Conservation (phyloP, 2,888 invertebrate genomes). For the Chydorus sphaericus region DNA sequence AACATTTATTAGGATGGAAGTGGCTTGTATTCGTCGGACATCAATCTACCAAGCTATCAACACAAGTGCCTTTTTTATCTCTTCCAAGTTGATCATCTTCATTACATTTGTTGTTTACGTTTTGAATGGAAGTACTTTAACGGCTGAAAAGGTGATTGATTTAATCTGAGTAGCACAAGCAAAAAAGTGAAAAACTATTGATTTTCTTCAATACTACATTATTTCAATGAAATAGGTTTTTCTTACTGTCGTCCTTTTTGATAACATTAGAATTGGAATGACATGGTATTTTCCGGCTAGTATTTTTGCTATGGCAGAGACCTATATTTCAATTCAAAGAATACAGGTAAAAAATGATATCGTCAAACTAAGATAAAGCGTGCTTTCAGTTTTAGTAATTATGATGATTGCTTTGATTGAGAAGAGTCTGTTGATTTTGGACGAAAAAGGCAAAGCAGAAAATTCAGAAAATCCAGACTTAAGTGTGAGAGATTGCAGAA, state of each 20-base stretch:
- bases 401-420: too few relatives aligned
- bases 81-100: slow-evolving; percentile 32
- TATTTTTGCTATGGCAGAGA: slow-evolving; percentile 65
- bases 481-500: too few relatives aligned
- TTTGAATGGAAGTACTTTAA: slow-evolving; percentile 26
- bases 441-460: too few relatives aligned
- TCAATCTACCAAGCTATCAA: slow-evolving; percentile 27
- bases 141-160: slow-evolving; percentile 25
- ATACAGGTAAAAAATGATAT: too few relatives aligned
- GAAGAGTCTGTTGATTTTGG: too few relatives aligned
- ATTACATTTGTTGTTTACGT: slow-evolving; percentile 28
- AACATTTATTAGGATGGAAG: slow-evolving; percentile 28
- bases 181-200: too few relatives aligned
- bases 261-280: slow-evolving; percentile 42
- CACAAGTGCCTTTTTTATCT: slow-evolving; percentile 30
- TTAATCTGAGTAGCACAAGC: not conserved
- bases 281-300: slow-evolving; percentile 80
- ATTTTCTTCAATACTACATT: slow-evolving; percentile 15
- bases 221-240: slow-evolving; percentile 48
- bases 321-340: slow-evolving; percentile 51
- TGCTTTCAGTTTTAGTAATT: too few relatives aligned
- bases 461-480: too few relatives aligned
- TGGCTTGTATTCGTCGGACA: slow-evolving; percentile 23
- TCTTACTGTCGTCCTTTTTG: slow-evolving; percentile 75
- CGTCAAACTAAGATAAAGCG: too few relatives aligned